Percentiles rank a stretch among this genome's conserved stretches.
These are phyloP conservation scores for Platycercus adscitus DNA, from an alignment of 2,113 vertebrate species.

Conservation along the genomic window DNA sequence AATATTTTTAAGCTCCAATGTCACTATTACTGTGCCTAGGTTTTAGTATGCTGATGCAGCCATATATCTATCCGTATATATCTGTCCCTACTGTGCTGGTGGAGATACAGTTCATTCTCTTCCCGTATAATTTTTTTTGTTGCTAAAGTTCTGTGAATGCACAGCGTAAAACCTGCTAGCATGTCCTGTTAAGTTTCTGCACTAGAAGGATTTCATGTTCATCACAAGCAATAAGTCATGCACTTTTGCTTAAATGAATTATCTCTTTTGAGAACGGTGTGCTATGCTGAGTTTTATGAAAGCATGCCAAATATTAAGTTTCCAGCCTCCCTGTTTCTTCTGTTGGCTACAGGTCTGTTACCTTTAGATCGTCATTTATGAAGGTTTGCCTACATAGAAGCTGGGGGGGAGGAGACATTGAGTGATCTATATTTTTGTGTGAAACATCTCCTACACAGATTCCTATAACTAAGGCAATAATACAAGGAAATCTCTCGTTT, in stretches of 20 bases:
- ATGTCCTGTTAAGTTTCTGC: not conserved
- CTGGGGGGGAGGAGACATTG: not conserved
- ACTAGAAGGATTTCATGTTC: not conserved
- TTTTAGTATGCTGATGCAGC: not conserved
- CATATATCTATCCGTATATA: not conserved
- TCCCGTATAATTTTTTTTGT: not conserved
- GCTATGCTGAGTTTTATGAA: not conserved
- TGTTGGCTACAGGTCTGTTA: not conserved
- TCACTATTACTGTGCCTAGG: not conserved
- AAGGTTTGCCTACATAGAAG: not conserved
- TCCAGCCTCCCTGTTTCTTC: not conserved
- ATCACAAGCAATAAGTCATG: not conserved
- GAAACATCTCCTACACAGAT: not conserved
- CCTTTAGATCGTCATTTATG: not conserved
- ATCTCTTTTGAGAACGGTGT: not conserved
- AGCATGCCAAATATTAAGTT: not conserved
- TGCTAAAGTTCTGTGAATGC: not conserved
- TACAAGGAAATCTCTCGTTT: not conserved
- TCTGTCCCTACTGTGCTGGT: not conserved
- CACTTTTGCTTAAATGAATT: constrained; percentile 4
- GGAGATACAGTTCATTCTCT: not conserved
- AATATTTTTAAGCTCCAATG: constrained; percentile 7
- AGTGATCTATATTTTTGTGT: not conserved
- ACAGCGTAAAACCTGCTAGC: not conserved
- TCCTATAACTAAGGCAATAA: not conserved